These are phyloP conservation scores for Erpobdella octoculata DNA, from an alignment of 2,888 invertebrate genomes.

Conservation along the genomic window DNA sequence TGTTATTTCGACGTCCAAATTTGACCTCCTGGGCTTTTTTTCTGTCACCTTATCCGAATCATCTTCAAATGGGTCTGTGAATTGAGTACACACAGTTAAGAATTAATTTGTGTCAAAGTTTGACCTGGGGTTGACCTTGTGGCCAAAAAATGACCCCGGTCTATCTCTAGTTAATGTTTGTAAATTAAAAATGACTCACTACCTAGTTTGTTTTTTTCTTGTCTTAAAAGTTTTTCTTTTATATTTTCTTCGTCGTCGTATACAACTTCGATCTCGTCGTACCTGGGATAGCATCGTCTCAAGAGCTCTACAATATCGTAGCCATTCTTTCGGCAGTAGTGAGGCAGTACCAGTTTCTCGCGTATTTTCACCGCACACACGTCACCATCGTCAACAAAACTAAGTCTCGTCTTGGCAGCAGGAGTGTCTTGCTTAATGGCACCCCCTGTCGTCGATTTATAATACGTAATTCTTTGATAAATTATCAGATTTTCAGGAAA, in stretches of 20 bases:
- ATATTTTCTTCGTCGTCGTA: slow-evolving; percentile 24
- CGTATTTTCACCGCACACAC: slow-evolving; percentile 13
- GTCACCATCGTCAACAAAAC: neutral
- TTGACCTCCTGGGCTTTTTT: neutral
- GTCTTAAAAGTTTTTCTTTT: slow-evolving; percentile 2
- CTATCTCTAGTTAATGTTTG: too few relatives aligned
- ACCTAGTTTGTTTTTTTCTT: neutral
- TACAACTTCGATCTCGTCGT: slow-evolving; percentile 19
- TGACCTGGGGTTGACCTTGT: too few relatives aligned
- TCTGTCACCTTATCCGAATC: neutral
- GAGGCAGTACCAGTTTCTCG: slow-evolving; percentile 18
- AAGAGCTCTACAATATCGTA: slow-evolving; percentile 21
- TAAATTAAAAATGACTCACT: neutral
- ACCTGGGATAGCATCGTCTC: slow-evolving; percentile 18
- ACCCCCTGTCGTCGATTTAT: slow-evolving; percentile 13
- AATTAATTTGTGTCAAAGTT: too few relatives aligned
- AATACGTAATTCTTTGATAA: slow-evolving; percentile 29
- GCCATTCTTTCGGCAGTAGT: slow-evolving; percentile 5
- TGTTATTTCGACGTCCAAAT: neutral
- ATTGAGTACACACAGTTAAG: neutral
- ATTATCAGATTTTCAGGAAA: slow-evolving; percentile 39
- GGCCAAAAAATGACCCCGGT: neutral
- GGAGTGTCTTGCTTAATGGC: neutral
- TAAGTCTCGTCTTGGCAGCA: neutral
- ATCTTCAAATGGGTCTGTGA: neutral